phyloP scores from a whole-genome alignment of 2,797 vertebrate genomes.

The Lophius americanus region DNA sequence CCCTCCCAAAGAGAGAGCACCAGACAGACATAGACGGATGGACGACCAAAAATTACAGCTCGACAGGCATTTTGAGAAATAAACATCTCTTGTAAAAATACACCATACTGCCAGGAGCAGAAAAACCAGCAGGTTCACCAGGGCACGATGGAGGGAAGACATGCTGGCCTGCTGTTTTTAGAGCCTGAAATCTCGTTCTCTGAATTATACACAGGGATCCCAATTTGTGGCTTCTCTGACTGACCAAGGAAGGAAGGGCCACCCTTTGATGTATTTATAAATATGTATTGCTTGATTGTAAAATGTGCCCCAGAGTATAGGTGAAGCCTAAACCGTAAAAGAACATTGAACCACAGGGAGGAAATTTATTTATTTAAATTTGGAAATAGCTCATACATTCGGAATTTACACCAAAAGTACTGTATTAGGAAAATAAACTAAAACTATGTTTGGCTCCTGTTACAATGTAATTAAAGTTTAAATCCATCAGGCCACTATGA shows the following conservation, averaged over 20 bases:
- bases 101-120: conserved; percentile 57
- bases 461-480: background rate
- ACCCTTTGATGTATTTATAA: conserved; percentile 75
- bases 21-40: conserved; percentile 66
- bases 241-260: conserved; percentile 57
- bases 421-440: conserved; percentile 16
- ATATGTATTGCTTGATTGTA: conserved; percentile 74
- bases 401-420: conserved; percentile 11
- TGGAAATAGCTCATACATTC: conserved; percentile 19
- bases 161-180: conserved; percentile 65
- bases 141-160: conserved; percentile 55
- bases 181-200: conserved; percentile 67
- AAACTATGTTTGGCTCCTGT: background rate
- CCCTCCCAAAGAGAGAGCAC: conserved; percentile 54
- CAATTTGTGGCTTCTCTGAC: conserved; percentile 72
- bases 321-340: conserved; percentile 36
- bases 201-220: conserved; percentile 59
- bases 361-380: conserved; percentile 60
- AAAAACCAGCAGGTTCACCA: conserved; percentile 67
- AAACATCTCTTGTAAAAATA: conserved; percentile 83
- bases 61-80: conserved; percentile 66
- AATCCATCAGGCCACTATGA: too few relatives aligned
- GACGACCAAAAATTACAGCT: conserved; percentile 79
- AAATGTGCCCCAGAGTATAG: conserved; percentile 64
- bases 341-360: conserved; percentile 54